These are phyloP conservation scores for Uloborus plumipes DNA, from an alignment of 2,888 invertebrate species.

Conservation along the genomic window DNA sequence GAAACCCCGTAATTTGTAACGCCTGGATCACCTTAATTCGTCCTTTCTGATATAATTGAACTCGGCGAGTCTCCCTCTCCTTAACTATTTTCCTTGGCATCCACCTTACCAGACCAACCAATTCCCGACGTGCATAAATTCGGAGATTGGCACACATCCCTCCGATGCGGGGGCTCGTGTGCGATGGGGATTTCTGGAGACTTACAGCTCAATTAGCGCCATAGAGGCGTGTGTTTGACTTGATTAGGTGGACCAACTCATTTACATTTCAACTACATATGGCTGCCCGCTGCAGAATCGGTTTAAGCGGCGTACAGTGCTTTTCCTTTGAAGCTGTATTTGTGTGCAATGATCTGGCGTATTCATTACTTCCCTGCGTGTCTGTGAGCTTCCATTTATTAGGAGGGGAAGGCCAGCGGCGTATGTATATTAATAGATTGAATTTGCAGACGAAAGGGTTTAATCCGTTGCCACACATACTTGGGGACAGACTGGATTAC, in stretches of 20 bases:
- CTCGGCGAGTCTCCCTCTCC: too few species aligned
- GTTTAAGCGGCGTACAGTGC: not conserved
- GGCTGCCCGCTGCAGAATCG: conserved; percentile 1
- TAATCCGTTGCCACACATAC: too few species aligned
- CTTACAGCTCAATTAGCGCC: conserved; percentile 31
- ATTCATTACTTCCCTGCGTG: conserved; percentile 23
- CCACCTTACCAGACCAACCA: not conserved
- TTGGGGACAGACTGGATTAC: too few species aligned
- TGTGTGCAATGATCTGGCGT: conserved; percentile 22
- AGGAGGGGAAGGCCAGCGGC: too few species aligned
- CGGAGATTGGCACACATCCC: not conserved
- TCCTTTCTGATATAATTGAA: too few species aligned
- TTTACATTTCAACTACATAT: conserved; percentile 20
- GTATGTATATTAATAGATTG: too few species aligned
- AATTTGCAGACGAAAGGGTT: too few species aligned
- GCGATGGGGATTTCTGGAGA: conserved; percentile 3
- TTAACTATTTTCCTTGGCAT: too few species aligned
- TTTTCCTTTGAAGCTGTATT: not conserved
- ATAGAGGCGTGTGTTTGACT: not conserved
- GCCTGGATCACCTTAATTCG: too few species aligned
- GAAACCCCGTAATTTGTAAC: too few species aligned
- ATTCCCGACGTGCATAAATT: conserved; percentile 17
- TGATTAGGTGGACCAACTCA: conserved; percentile 21
- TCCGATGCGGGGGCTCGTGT: not conserved
- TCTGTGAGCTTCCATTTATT: too few species aligned